Percentiles rank a stretch among this genome's conserved stretches.
Evolutionary conservation across 2,888 invertebrate species (phyloP).

Genomic region (Microchrysa polita): DNA sequence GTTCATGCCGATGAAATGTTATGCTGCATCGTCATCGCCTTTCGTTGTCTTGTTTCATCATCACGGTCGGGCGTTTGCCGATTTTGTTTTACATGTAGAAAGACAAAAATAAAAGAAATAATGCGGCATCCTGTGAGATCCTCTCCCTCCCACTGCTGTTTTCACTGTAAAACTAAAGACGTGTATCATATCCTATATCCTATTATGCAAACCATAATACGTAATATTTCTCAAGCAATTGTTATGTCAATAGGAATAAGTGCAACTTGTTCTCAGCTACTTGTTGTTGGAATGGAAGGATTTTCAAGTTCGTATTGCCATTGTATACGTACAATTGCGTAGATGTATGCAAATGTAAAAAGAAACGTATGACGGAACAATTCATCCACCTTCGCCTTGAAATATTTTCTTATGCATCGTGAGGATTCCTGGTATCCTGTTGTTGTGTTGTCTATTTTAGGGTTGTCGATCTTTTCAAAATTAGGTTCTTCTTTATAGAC

Average conservation of each 20-base stretch:
- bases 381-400: conserved; percentile 33
- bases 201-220: neutral
- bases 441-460: neutral
- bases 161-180: neutral
- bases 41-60: neutral
- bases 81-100: neutral
- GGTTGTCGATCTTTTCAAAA: neutral
- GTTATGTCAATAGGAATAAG: conserved; percentile 36
- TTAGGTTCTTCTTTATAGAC: no score
- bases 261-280: conserved; percentile 29
- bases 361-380: neutral
- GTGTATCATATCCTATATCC: no score
- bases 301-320: neutral
- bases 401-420: conserved; percentile 1
- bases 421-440: neutral
- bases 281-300: neutral
- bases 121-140: no score
- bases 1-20: neutral
- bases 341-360: no score
- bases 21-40: neutral
- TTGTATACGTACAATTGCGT: no score
- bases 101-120: neutral
- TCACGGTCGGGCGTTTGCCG: neutral
- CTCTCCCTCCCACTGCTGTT: neutral
- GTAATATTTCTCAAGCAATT: conserved; percentile 21